Evolutionary conservation across 2,113 vertebrate species (phyloP).

Genomic region (Gobius niger): DNA sequence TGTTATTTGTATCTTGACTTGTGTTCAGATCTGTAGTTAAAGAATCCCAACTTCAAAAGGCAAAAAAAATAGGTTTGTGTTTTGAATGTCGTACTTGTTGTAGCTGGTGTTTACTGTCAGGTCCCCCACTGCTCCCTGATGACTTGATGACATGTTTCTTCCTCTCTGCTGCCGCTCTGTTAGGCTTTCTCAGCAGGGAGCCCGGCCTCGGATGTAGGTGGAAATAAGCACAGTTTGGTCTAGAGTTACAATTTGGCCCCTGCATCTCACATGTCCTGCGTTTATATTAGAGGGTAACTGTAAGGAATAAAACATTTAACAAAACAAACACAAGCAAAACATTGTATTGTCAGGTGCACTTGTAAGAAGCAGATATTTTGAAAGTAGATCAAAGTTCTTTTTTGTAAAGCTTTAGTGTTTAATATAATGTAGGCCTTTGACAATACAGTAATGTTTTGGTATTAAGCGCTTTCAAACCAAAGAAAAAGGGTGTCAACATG

Average conservation of each 20-base stretch:
- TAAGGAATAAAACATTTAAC: background rate
- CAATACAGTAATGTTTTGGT: too few species aligned
- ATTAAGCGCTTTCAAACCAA: too few species aligned
- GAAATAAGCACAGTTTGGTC: slow-evolving; percentile 69
- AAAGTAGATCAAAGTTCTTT: too few species aligned
- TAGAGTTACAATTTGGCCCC: slow-evolving; percentile 68
- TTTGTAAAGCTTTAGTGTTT: too few species aligned
- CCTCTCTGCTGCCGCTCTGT: slow-evolving; percentile 47
- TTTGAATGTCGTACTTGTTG: slow-evolving; percentile 3
- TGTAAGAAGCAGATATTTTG: background rate
- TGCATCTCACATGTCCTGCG: slow-evolving; percentile 45
- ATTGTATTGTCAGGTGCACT: background rate
- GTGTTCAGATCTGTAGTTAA: background rate
- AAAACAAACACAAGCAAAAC: background rate
- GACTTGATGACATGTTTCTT: slow-evolving; percentile 61
- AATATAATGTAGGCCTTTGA: too few species aligned
- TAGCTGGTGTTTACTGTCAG: slow-evolving; percentile 24
- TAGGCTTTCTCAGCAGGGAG: slow-evolving; percentile 60
- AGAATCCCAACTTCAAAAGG: background rate
- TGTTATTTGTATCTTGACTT: background rate
- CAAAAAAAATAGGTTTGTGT: background rate
- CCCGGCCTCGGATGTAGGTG: slow-evolving; percentile 37
- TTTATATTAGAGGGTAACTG: slow-evolving; percentile 5
- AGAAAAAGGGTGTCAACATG: too few species aligned
- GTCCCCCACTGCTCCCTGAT: slow-evolving; percentile 55